Conservation (phyloP, 2,888 invertebrate species). For the Heliconius aoede region DNA sequence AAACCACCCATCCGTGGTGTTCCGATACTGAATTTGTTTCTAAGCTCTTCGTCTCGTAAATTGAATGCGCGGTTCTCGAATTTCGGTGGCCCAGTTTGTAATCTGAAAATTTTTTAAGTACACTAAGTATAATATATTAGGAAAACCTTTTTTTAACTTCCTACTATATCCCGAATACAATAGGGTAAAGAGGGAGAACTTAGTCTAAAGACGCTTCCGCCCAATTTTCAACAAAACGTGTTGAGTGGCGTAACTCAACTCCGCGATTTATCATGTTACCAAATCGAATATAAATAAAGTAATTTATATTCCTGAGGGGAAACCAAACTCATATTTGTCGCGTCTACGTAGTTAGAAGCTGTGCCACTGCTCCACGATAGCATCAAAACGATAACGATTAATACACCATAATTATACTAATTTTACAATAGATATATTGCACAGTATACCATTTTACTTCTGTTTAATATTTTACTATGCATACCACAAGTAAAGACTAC, state of each 20-base stretch:
- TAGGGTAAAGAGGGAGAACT: not conserved
- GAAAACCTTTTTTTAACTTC: not conserved
- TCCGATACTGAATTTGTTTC: constrained; percentile 76
- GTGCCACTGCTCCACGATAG: too few species aligned
- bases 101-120: constrained; percentile 57
- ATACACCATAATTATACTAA: too few species aligned
- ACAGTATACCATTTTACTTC: too few species aligned
- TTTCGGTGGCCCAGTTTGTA: constrained; percentile 67
- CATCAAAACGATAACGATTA: too few species aligned
- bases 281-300: not conserved
- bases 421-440: too few species aligned
- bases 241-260: not conserved
- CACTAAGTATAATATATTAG: not conserved
- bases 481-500: too few species aligned
- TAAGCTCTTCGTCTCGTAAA: constrained; percentile 74
- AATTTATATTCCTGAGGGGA: not conserved
- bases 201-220: not conserved
- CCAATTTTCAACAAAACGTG: not conserved
- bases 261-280: not conserved
- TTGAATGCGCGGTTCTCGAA: constrained; percentile 76
- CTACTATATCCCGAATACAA: too few species aligned
- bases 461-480: too few species aligned
- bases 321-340: too few species aligned
- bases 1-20: constrained; percentile 80
- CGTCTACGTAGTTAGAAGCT: too few species aligned